These are phyloP conservation scores for Philopotamus ludificatus DNA, from an alignment of 1,140 invertebrate species.

Conservation along the genomic window DNA sequence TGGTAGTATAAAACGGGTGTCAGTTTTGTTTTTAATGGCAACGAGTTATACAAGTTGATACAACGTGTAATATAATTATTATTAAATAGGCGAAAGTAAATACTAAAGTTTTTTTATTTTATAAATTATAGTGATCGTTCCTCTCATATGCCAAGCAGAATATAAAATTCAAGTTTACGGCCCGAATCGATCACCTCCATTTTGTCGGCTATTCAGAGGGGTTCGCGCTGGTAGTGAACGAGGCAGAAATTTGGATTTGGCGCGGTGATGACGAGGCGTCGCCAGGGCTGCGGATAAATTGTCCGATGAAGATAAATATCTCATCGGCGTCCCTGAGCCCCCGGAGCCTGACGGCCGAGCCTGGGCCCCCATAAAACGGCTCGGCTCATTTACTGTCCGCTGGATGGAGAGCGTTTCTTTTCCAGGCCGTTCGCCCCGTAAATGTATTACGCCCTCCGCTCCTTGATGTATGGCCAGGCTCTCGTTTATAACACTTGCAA, in stretches of 20 bases:
- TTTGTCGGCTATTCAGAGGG: no score
- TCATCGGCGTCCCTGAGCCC: neutral
- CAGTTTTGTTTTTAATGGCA: no score
- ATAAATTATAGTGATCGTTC: no score
- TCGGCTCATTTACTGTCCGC: constrained; percentile 20
- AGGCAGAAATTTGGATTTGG: neutral
- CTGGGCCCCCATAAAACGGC: constrained; percentile 6
- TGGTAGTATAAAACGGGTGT: no score
- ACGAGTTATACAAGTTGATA: no score
- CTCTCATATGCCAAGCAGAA: no score
- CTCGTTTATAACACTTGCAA: constrained; percentile 16
- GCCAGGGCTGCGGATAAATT: constrained; percentile 6
- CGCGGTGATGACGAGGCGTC: constrained; percentile 9
- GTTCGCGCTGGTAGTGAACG: no score
- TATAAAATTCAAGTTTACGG: no score
- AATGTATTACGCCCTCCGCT: neutral
- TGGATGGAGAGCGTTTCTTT: constrained; percentile 10
- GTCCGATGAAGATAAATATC: constrained; percentile 22
- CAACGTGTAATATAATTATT: no score
- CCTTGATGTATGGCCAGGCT: constrained; percentile 3
- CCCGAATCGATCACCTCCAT: no score
- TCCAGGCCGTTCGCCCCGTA: neutral
- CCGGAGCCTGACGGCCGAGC: neutral
- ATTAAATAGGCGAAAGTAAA: no score
- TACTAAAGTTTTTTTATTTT: no score